Base-by-base conservation (phyloP, 2,888 invertebrate species). In the Hydrotaea cyrtoneurina region DNA sequence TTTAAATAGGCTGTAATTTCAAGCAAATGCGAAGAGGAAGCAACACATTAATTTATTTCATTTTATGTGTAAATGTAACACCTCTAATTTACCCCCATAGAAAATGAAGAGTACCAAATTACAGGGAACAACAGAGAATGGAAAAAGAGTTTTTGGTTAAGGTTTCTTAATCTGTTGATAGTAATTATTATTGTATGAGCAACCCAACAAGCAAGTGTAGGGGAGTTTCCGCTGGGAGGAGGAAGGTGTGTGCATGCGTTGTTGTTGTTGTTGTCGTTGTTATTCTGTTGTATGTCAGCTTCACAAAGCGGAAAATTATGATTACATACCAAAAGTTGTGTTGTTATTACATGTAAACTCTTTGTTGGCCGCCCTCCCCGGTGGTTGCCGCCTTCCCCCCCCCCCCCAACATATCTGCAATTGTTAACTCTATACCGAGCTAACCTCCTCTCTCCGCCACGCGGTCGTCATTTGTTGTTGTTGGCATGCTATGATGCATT, bases 271-370 rank as follows among this genome's bases (percentile, higher is more conserved):
- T 31, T 31, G 2, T 4, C 31, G 2, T 31, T 31, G 7, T n/a
- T n/a, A 39, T 11, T 66, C 19, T 43, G 17, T 5, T 21, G 26
- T 69, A 0, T 78, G 19, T 26, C 31, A 53, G 53, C 10, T 17
- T 53, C 15, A 21, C 43, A 72, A 50, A 21, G 23, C 39, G 73
- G 17, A 73, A 73, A 73, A 66, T 73, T 73, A 79, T 79, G 64
- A 79, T 79, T 73, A 73, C 53, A 64, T 55, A 36, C 50, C 21
- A 59, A 3, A 31, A 26, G 31, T 1, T 13, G 21, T 21, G 55
- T 19, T 55, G 55, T 55, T 55, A 55, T 55, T 55, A 55, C 55
- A 55, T 21, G 23, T 10, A 55, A 21, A 55, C 55, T 15, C n/a
- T 50, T 7, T 50, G 50, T 7, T 50, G 13, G 2, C 1, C 15